Percentiles rank a stretch among this genome's conserved stretches.
Conservation (phyloP, 2,888 invertebrate species). For the Punctoribates punctum region DNA sequence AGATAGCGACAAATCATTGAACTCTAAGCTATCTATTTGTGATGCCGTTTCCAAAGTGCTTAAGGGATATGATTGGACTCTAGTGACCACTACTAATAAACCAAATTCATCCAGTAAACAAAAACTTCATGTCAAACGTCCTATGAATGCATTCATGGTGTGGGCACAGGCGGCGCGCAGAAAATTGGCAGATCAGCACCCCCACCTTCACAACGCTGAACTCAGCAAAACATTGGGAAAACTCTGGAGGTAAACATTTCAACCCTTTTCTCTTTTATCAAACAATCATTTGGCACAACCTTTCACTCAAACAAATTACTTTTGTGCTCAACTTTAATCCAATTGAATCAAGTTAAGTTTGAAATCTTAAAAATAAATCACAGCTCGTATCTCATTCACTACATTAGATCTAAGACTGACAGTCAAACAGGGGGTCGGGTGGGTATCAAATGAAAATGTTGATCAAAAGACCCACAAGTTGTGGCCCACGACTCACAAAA, state of each 20-base stretch:
- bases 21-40: constrained; percentile 61
- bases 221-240: constrained; percentile 90
- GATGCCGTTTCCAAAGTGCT: constrained; percentile 87
- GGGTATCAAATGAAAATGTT: too few species aligned
- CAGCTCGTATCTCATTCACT: too few species aligned
- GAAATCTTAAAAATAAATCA: too few species aligned
- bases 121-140: constrained; percentile 75
- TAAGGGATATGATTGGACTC: constrained; percentile 85
- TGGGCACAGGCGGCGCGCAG: constrained; percentile 94
- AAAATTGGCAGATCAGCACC: constrained; percentile 85
- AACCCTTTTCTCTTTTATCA: not conserved
- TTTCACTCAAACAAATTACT: too few species aligned
- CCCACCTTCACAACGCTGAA: constrained; percentile 91
- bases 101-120: constrained; percentile 43
- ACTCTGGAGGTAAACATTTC: constrained; percentile 73
- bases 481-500: too few species aligned
- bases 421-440: too few species aligned
- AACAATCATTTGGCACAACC: not conserved
- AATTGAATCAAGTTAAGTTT: too few species aligned
- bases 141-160: constrained; percentile 99
- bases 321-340: too few species aligned
- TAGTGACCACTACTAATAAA: constrained; percentile 82
- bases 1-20: constrained; percentile 17
- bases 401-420: too few species aligned
- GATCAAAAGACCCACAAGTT: too few species aligned